Conservation (phyloP, 2,797 vertebrate genomes). For the Triplophysa yarkandensis region DNA sequence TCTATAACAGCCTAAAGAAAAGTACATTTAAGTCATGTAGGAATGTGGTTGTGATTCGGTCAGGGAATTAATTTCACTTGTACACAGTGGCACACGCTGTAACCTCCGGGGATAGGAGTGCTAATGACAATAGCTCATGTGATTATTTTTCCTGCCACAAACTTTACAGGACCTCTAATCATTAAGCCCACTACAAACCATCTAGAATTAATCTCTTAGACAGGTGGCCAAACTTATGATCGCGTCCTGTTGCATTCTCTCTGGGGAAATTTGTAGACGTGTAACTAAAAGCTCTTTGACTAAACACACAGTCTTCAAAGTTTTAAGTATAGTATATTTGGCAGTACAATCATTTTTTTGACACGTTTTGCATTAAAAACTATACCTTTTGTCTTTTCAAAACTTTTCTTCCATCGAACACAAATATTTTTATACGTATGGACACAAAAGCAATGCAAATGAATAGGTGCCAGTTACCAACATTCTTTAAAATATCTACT, state of each 20-base stretch:
- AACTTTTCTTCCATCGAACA: no score
- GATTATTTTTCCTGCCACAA: slow-evolving; percentile 57
- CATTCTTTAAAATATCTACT: no score
- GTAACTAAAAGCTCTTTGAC: slow-evolving; percentile 37
- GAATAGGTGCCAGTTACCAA: no score
- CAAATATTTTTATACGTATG: no score
- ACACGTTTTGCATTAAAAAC: background rate
- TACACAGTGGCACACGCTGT: slow-evolving; percentile 48
- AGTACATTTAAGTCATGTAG: slow-evolving; percentile 48
- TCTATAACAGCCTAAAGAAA: slow-evolving; percentile 50
- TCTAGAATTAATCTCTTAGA: slow-evolving; percentile 58
- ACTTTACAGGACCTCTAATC: slow-evolving; percentile 56
- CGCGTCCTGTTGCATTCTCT: slow-evolving; percentile 35
- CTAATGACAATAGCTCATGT: slow-evolving; percentile 60
- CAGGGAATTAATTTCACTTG: slow-evolving; percentile 57
- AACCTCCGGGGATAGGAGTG: slow-evolving; percentile 50
- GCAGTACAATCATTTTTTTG: background rate
- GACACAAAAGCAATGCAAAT: no score
- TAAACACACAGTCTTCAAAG: slow-evolving; percentile 34
- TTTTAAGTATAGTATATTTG: slow-evolving; percentile 2
- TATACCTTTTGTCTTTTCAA: no score
- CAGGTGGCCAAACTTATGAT: slow-evolving; percentile 58
- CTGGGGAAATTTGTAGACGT: slow-evolving; percentile 37
- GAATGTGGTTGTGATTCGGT: slow-evolving; percentile 56
- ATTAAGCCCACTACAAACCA: slow-evolving; percentile 55